Evolutionary conservation across 2,797 vertebrate species (phyloP).

Genomic region (Sebastes iracundus): DNA sequence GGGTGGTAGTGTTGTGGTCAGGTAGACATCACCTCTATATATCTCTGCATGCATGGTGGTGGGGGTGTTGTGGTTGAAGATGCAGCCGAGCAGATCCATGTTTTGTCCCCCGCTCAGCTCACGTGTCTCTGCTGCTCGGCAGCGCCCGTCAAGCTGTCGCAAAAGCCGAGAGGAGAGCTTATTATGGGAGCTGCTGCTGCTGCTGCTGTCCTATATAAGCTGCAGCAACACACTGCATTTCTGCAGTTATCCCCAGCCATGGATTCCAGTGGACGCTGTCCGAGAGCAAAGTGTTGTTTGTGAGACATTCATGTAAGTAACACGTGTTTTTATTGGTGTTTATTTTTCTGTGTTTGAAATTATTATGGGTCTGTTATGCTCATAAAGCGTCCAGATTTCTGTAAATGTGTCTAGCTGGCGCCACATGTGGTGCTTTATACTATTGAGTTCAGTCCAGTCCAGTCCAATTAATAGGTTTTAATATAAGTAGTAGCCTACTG

Average conservation of each 20-base stretch:
- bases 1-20: neutral
- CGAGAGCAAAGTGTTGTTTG: neutral
- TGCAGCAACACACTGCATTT: slow-evolving; percentile 18
- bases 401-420: neutral
- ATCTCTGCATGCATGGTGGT: neutral
- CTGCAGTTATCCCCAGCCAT: slow-evolving; percentile 40
- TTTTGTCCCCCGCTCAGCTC: slow-evolving; percentile 43
- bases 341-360: neutral
- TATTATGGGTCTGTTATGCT: neutral
- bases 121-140: slow-evolving; percentile 50
- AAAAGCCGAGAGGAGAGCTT: slow-evolving; percentile 46
- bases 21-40: too few species aligned
- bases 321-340: neutral
- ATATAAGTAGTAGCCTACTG: neutral
- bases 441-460: neutral
- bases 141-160: slow-evolving; percentile 53
- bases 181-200: slow-evolving; percentile 44
- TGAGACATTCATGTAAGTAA: slow-evolving; percentile 33
- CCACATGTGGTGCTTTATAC: slow-evolving; percentile 11
- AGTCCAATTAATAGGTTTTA: neutral
- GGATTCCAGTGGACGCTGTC: slow-evolving; percentile 11
- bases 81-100: slow-evolving; percentile 37
- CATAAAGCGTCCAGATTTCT: neutral
- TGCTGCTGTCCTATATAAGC: slow-evolving; percentile 52
- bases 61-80: neutral